phyloP scores from a whole-genome alignment of 2,113 vertebrate species.

The Crotalus helleri region DNA sequence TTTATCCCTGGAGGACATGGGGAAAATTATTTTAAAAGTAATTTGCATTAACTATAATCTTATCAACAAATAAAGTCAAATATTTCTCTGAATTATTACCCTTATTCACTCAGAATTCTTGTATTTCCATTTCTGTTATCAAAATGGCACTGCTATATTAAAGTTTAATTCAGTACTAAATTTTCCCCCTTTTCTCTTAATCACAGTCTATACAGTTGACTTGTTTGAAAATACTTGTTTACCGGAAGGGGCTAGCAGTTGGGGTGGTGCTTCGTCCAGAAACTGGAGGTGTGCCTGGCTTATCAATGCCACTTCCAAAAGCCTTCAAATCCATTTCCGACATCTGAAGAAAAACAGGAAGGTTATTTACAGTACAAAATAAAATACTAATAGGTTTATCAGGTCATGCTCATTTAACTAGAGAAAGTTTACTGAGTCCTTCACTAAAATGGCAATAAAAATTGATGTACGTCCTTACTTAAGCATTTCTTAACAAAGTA shows the following conservation, averaged over 20 bases:
- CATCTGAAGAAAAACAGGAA: conserved; percentile 75
- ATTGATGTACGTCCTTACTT: neutral
- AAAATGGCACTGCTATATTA: neutral
- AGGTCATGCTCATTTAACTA: conserved; percentile 24
- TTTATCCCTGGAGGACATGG: neutral
- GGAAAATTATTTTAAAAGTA: neutral
- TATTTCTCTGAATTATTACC: neutral
- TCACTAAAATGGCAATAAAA: conserved; percentile 19
- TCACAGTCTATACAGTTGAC: neutral
- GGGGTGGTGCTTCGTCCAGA: conserved; percentile 89
- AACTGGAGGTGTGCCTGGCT: conserved; percentile 92
- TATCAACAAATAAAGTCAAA: neutral
- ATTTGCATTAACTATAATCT: neutral
- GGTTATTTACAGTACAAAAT: neutral
- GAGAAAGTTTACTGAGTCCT: conserved; percentile 9
- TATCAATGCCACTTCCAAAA: conserved; percentile 92
- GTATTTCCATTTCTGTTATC: neutral
- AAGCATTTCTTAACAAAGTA: neutral
- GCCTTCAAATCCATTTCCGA: conserved; percentile 95
- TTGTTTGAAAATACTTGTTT: conserved; percentile 46
- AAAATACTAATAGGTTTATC: neutral
- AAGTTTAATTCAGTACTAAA: neutral
- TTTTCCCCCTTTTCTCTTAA: neutral
- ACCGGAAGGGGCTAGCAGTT: conserved; percentile 97
- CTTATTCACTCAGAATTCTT: neutral